Base-by-base conservation (phyloP, 1,140 invertebrate species). In the Diachasmimorpha longicaudata region DNA sequence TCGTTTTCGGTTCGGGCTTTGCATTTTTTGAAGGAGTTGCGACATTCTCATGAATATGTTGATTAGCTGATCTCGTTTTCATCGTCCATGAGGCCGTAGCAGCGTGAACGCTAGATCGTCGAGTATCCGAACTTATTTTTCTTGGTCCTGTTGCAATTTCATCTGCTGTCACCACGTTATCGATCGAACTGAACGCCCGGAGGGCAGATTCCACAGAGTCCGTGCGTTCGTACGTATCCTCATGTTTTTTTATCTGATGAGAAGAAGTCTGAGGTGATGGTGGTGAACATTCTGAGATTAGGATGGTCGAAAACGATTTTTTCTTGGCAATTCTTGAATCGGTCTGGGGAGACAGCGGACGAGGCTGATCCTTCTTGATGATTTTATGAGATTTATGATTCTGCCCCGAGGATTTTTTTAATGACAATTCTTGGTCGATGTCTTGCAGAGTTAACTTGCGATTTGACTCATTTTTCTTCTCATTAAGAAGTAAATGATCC, bases 121-220 rank as follows among this genome's bases (percentile, higher is more conserved):
- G 1, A 1, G 14, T 63, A 14, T 52, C 48, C 5, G 36, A 55
- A 16, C 66, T 16, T n/a, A n/a, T 1, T 31, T 16, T 71, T 14
- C 52, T 44, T 37, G 70, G 16, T 10, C 23, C 31, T 31, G 31
- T 31, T 31, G 31, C 31, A 31, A 31, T 21, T 66, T 2, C 9
- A n/a, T 67, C 70, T 0, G 25, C 71, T 69, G n/a, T 72, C 75
- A 19, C 67, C 14, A 71, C 23, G 0, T 72, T 76, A 25, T 74
- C 80, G 52, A 82, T 82, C 8, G 80, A 81, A 31, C 84, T 81
- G 68, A 83, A 83, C 21, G 79, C 80, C 42, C 55, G 76, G 0
- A 84, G 69, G 6, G 83, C 82, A 14, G 84, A 84, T 69, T 85
- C 85, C 10, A 85, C 80, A 0, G 85, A 84, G 72, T 83, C 80